These are phyloP conservation scores for Alosa alosa DNA, from an alignment of 2,113 vertebrate genomes.

Conservation along the genomic window DNA sequence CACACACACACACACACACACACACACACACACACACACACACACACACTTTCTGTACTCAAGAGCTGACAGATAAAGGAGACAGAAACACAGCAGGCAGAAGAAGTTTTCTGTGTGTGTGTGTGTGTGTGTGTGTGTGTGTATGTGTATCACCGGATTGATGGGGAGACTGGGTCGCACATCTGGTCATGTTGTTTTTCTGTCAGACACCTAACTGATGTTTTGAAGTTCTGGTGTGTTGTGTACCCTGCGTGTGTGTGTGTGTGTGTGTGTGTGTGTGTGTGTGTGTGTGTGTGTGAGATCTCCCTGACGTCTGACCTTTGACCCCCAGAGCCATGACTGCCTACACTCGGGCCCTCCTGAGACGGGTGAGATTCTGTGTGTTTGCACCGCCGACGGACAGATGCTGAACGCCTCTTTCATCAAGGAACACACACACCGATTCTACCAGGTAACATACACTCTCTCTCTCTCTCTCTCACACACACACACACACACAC, in stretches of 20 bases:
- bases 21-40: too few species aligned
- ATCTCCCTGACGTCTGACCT: neutral
- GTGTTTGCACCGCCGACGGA: slow-evolving; percentile 79
- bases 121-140: too few species aligned
- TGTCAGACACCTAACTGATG: too few species aligned
- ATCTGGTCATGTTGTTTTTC: too few species aligned
- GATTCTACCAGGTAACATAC: slow-evolving; percentile 83
- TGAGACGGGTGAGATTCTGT: slow-evolving; percentile 77
- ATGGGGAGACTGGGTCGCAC: too few species aligned
- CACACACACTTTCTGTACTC: too few species aligned
- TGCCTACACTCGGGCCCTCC: slow-evolving; percentile 83
- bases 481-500: neutral
- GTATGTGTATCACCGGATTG: too few species aligned
- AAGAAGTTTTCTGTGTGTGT: too few species aligned
- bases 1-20: too few species aligned
- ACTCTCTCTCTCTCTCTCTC: neutral
- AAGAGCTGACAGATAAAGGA: too few species aligned
- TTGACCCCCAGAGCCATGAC: slow-evolving; percentile 83
- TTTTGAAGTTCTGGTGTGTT: too few species aligned
- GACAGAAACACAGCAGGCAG: too few species aligned
- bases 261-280: neutral
- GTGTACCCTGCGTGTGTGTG: neutral
- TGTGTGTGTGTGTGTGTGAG: neutral
- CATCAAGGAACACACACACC: slow-evolving; percentile 77
- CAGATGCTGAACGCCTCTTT: slow-evolving; percentile 84